phyloP scores from a whole-genome alignment of 2,113 vertebrate genomes.

The Axis porcinus region DNA sequence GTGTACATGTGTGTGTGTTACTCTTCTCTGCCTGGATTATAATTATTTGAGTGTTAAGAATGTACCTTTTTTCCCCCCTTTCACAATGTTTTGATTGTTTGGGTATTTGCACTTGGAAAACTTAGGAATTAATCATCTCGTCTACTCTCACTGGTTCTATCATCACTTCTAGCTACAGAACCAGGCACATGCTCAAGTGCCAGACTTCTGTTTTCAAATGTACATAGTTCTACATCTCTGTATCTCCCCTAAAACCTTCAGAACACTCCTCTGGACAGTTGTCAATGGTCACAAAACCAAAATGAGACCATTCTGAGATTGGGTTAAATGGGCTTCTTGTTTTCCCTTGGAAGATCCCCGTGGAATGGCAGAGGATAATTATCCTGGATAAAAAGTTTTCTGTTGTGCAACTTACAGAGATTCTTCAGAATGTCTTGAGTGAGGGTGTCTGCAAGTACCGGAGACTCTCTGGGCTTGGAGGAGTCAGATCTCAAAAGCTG shows the following conservation, averaged over 20 bases:
- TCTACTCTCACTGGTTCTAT: not conserved
- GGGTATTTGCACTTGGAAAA: not conserved
- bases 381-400: not conserved
- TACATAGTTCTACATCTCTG: not conserved
- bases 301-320: not conserved
- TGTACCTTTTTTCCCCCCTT: not conserved
- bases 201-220: not conserved
- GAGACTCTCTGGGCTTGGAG: not conserved
- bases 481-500: not conserved
- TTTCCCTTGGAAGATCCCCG: not conserved
- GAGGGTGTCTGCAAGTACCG: not conserved
- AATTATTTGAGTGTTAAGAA: conserved; percentile 12
- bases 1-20: not conserved
- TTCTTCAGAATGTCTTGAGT: not conserved
- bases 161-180: not conserved
- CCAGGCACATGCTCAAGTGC: not conserved
- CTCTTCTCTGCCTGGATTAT: not conserved
- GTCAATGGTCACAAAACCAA: not conserved
- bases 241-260: not conserved
- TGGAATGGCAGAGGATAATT: not conserved
- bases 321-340: not conserved
- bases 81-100: not conserved
- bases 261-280: not conserved
- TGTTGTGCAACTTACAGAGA: not conserved
- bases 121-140: not conserved